Percentiles rank a stretch among this genome's conserved stretches.
Evolutionary conservation across 2,113 vertebrate genomes (phyloP).

Genomic region (Azemiops feae): DNA sequence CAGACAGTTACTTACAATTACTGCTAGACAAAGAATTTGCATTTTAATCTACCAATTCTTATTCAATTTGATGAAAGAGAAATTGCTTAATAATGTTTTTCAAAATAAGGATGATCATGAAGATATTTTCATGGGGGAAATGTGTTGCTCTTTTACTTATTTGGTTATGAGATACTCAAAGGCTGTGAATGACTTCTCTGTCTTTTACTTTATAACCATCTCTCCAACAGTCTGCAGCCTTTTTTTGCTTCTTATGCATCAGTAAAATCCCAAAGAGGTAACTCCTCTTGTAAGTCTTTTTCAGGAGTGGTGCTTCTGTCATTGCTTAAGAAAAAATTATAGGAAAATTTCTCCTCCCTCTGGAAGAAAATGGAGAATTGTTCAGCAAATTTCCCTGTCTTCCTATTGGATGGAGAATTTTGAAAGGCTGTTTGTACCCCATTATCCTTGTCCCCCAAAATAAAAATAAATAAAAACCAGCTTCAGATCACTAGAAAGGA

Average conservation of each 20-base stretch:
- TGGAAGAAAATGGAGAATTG: not conserved
- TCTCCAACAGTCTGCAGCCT: not conserved
- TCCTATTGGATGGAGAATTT: not conserved
- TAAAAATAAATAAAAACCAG: not conserved
- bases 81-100: not conserved
- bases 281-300: not conserved
- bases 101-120: not conserved
- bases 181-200: not conserved
- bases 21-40: not conserved
- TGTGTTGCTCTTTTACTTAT: not conserved
- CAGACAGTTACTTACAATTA: not conserved
- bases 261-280: not conserved
- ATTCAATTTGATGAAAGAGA: not conserved
- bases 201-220: not conserved
- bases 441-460: not conserved
- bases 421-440: not conserved
- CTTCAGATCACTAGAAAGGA: not conserved
- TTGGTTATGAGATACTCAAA: not conserved
- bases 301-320: not conserved
- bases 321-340: not conserved
- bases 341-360: not conserved
- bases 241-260: not conserved
- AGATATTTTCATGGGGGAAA: not conserved
- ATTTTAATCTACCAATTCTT: not conserved
- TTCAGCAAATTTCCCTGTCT: not conserved